Evolutionary conservation across 1,140 invertebrate genomes (phyloP).

Genomic region (Pachyrhynchus sulphureomaculatus): DNA sequence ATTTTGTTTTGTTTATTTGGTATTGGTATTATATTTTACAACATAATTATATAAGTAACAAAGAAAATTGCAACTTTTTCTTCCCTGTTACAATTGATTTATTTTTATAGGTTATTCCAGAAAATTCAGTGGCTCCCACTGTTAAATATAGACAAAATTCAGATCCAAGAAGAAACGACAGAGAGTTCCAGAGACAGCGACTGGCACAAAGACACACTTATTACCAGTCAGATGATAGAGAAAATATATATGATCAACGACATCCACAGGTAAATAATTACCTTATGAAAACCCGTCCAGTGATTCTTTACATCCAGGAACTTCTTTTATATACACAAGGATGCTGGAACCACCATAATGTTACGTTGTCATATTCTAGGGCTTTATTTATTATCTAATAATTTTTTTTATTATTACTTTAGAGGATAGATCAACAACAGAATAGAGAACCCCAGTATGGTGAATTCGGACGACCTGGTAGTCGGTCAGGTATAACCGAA

Average conservation of each 20-base stretch:
- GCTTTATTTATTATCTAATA: not conserved
- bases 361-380: too few relatives aligned
- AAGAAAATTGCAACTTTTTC: too few relatives aligned
- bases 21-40: too few relatives aligned
- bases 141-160: slow-evolving; percentile 42
- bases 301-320: too few relatives aligned
- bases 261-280: slow-evolving; percentile 27
- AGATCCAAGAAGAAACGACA: slow-evolving; percentile 34
- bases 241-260: slow-evolving; percentile 37
- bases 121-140: slow-evolving; percentile 43
- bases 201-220: slow-evolving; percentile 39
- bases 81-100: too few relatives aligned
- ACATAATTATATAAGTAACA: too few relatives aligned
- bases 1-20: too few relatives aligned
- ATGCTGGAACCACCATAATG: too few relatives aligned
- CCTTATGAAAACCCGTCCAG: too few relatives aligned
- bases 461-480: slow-evolving; percentile 55
- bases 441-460: slow-evolving; percentile 38
- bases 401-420: not conserved
- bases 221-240: slow-evolving; percentile 41
- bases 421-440: slow-evolving; percentile 23
- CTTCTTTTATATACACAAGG: too few relatives aligned
- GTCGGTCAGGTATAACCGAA: slow-evolving; percentile 58
- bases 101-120: slow-evolving; percentile 42
- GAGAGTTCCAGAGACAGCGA: slow-evolving; percentile 38